phyloP scores from a whole-genome alignment of 1,140 invertebrate genomes.

The Pristionchus pacificus region DNA sequence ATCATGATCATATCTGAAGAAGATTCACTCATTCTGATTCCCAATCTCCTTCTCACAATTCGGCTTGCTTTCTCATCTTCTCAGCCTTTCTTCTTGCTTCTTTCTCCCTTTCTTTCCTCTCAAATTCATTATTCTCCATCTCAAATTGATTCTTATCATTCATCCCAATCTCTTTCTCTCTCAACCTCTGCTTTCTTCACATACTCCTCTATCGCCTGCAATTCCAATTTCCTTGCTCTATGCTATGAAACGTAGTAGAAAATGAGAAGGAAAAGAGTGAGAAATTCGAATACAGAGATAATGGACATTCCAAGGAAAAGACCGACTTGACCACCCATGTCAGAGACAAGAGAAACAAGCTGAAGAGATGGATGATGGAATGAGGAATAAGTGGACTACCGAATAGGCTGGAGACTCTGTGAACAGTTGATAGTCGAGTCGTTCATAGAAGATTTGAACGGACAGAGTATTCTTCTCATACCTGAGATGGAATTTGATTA shows the following conservation, averaged over 20 bases:
- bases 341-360: conserved; percentile 40
- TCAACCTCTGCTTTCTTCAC: conserved; percentile 18
- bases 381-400: conserved; percentile 15
- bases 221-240: conserved; percentile 18
- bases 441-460: conserved; percentile 43
- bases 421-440: conserved; percentile 41
- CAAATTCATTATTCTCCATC: neutral
- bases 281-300: conserved; percentile 32
- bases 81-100: conserved; percentile 1
- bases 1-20: neutral
- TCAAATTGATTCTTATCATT: neutral
- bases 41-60: neutral
- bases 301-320: conserved; percentile 42
- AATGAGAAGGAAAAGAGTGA: conserved; percentile 27
- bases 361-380: conserved; percentile 13
- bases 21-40: neutral
- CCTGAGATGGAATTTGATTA: no score
- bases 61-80: neutral
- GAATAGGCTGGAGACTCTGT: conserved; percentile 41
- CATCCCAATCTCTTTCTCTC: neutral
- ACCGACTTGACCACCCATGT: conserved; percentile 41
- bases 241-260: conserved; percentile 22
- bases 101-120: conserved; percentile 7
- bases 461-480: conserved; percentile 42
- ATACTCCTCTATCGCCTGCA: conserved; percentile 19